Evolutionary conservation across 2,113 vertebrate genomes (phyloP).

Genomic region (Saiga tatarica): DNA sequence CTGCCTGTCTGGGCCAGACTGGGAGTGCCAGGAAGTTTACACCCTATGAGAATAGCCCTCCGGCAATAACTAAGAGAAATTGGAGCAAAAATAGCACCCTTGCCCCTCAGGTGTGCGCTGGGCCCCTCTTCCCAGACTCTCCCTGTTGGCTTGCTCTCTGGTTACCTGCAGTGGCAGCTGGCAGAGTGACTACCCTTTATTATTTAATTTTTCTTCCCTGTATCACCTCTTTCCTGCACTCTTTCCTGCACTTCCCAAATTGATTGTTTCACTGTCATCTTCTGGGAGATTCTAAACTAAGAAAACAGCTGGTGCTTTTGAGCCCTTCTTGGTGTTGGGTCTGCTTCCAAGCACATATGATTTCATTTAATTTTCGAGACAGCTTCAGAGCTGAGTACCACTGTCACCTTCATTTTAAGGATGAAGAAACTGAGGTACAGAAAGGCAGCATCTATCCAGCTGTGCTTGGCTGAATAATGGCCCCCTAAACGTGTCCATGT

Average conservation of each 20-base stretch:
- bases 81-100: not conserved
- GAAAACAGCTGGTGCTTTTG: not conserved
- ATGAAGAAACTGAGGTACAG: not conserved
- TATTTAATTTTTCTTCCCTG: not conserved
- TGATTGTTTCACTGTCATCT: not conserved
- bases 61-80: not conserved
- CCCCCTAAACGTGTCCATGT: not conserved
- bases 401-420: not conserved
- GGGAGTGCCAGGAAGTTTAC: not conserved
- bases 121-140: not conserved
- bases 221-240: not conserved
- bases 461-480: not conserved
- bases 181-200: not conserved
- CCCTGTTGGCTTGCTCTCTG: not conserved
- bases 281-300: not conserved
- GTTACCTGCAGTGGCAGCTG: not conserved
- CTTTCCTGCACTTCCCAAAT: not conserved
- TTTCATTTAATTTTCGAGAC: not conserved
- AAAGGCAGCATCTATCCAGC: not conserved
- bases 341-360: not conserved
- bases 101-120: not conserved
- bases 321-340: not conserved
- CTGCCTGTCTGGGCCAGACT: not conserved
- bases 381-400: not conserved
- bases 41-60: not conserved